A percentile compares a stretch with the other conserved stretches of the same genome.
Conservation (phyloP, 2,797 vertebrate species). For the Takifugu rubripes region DNA sequence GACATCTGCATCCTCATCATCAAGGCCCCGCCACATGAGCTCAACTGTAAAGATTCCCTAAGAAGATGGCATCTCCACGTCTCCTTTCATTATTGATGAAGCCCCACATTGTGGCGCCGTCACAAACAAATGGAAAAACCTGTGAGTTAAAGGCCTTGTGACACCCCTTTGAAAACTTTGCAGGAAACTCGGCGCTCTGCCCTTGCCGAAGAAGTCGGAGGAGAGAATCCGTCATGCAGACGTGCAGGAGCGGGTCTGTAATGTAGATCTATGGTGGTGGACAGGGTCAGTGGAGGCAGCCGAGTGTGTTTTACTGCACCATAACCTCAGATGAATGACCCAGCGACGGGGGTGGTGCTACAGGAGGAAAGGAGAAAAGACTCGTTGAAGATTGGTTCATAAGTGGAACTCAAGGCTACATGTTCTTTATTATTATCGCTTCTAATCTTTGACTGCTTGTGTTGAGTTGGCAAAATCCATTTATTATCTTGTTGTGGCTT, state of each 20-base stretch:
- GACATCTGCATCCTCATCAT: constrained; percentile 32
- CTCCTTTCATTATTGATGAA: constrained; percentile 16
- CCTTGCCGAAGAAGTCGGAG: constrained; percentile 43
- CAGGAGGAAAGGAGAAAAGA: not conserved
- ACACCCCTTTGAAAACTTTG: constrained; percentile 29
- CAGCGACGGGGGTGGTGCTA: constrained; percentile 17
- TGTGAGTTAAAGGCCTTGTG: constrained; percentile 10
- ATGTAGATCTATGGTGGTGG: constrained; percentile 59
- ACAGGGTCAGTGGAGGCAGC: constrained; percentile 61
- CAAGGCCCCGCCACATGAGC: constrained; percentile 11
- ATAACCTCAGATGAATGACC: constrained; percentile 58
- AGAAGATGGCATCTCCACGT: constrained; percentile 17
- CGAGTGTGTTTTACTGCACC: constrained; percentile 63
- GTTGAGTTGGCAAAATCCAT: constrained; percentile 10
- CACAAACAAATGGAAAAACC: constrained; percentile 22
- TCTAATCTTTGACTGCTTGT: not conserved
- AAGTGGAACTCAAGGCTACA: no score
- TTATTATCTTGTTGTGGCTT: not conserved
- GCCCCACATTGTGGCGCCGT: constrained; percentile 1
- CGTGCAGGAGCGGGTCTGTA: constrained; percentile 48
- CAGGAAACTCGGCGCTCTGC: constrained; percentile 35
- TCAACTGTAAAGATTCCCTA: constrained; percentile 14
- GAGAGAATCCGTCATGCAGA: constrained; percentile 54
- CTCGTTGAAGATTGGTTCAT: not conserved
- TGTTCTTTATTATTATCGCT: no score